A percentile compares a stretch with the other conserved stretches of the same genome.
These are phyloP conservation scores for Enteromius afrohamiltoni DNA, from an alignment of 2,797 vertebrate species.

Conservation along the genomic window DNA sequence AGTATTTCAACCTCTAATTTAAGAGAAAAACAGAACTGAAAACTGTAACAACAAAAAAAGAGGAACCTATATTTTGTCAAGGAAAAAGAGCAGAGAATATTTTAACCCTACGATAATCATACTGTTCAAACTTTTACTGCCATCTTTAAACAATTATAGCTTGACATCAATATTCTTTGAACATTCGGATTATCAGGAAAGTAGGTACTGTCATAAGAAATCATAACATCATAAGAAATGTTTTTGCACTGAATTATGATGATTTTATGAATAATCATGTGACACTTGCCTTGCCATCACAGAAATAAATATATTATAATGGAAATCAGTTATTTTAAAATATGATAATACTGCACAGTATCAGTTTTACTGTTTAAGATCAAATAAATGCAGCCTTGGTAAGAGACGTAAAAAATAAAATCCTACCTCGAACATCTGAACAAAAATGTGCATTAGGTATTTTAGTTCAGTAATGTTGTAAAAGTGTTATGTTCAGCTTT, in stretches of 20 bases:
- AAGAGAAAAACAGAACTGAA: not conserved
- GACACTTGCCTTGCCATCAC: not conserved
- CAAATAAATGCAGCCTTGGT: not conserved
- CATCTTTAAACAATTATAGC: not conserved
- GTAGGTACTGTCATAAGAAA: no score
- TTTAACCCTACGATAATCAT: not conserved
- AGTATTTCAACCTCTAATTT: slow-evolving; percentile 5
- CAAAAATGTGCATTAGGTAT: not conserved
- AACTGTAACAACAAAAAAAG: not conserved
- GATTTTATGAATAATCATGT: not conserved
- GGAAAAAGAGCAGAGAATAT: not conserved
- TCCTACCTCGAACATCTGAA: not conserved
- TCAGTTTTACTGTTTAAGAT: not conserved
- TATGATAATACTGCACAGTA: not conserved
- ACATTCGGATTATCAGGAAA: not conserved
- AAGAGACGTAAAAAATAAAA: not conserved
- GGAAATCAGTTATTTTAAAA: not conserved
- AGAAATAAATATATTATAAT: not conserved
- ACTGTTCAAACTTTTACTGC: not conserved
- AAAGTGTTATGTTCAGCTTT: not conserved
- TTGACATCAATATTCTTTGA: not conserved
- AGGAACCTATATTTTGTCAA: not conserved
- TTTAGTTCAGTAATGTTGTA: not conserved
- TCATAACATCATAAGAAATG: not conserved
- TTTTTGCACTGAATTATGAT: not conserved